Evolutionary conservation across 1,140 invertebrate species (phyloP).

Genomic region (Arctopsyche grandis): DNA sequence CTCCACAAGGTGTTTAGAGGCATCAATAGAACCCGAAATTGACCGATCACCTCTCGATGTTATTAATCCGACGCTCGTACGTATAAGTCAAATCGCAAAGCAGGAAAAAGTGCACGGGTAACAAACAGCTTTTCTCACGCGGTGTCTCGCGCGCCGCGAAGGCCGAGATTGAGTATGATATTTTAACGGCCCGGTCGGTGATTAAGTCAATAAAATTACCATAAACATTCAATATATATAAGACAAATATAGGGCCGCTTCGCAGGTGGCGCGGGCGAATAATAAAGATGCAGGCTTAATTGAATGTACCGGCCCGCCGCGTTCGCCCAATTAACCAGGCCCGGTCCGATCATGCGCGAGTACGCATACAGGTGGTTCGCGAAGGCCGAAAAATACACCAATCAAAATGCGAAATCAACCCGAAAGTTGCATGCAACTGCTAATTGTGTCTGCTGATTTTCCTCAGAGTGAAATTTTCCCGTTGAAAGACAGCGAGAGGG

Average conservation of each 20-base stretch:
- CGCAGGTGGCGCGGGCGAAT: conserved; percentile 29
- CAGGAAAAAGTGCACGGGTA: neutral
- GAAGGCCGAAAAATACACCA: conserved; percentile 10
- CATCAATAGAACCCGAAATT: neutral
- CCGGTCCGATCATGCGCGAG: conserved; percentile 29
- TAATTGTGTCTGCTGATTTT: too few species aligned
- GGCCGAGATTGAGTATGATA: conserved; percentile 1
- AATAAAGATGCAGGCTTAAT: conserved; percentile 44
- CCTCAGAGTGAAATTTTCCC: too few species aligned
- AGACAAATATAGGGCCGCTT: conserved; percentile 38
- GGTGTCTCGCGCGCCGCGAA: neutral
- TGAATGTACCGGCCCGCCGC: conserved; percentile 33
- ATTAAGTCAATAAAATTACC: conserved; percentile 45
- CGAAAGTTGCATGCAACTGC: neutral
- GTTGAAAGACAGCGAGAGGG: too few species aligned
- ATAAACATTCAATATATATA: conserved; percentile 42
- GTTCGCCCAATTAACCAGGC: conserved; percentile 21
- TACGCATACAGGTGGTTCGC: conserved; percentile 15
- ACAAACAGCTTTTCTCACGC: neutral
- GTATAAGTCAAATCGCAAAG: neutral
- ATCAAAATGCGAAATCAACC: neutral
- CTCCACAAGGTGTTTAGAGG: too few species aligned
- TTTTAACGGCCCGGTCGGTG: conserved; percentile 14
- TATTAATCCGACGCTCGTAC: neutral
- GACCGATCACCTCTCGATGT: neutral